A percentile compares a stretch with the other conserved stretches of the same genome.
These are phyloP conservation scores for Spilogale gracilis DNA, from an alignment of 2,113 vertebrate species.

Conservation along the genomic window DNA sequence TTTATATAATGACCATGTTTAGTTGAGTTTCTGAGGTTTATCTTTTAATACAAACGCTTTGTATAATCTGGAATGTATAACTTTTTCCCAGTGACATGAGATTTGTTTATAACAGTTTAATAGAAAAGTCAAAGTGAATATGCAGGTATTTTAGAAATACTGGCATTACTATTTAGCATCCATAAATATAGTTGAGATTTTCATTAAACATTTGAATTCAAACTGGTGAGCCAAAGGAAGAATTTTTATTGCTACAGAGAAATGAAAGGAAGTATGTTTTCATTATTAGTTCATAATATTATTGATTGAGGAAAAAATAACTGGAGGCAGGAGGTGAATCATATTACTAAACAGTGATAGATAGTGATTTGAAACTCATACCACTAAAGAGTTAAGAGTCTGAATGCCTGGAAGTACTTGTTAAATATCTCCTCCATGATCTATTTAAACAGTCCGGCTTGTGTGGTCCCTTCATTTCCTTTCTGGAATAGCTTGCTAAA, in stretches of 20 bases:
- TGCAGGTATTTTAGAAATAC: slow-evolving; percentile 43
- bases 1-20: slow-evolving; percentile 1
- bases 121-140: slow-evolving; percentile 27
- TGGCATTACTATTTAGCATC: not conserved
- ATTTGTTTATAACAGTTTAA: slow-evolving; percentile 40
- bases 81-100: not conserved
- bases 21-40: slow-evolving; percentile 28
- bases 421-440: slow-evolving; percentile 48
- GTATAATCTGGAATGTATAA: slow-evolving; percentile 8
- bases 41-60: slow-evolving; percentile 62
- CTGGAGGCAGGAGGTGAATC: not conserved
- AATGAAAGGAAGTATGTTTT: slow-evolving; percentile 51
- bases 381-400: slow-evolving; percentile 6
- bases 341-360: slow-evolving; percentile 17
- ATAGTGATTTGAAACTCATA: slow-evolving; percentile 39
- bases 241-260: slow-evolving; percentile 37
- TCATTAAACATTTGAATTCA: slow-evolving; percentile 59
- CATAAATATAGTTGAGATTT: slow-evolving; percentile 39
- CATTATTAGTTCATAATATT: not conserved
- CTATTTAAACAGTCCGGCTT: slow-evolving; percentile 43
- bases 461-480: slow-evolving; percentile 37
- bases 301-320: slow-evolving; percentile 30
- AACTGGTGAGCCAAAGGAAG: slow-evolving; percentile 4
- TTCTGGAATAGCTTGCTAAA: slow-evolving; percentile 33
- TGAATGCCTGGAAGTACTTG: slow-evolving; percentile 40